Conservation (phyloP, 2,113 vertebrate genomes). For the Cyanoramphus novaezelandiae region DNA sequence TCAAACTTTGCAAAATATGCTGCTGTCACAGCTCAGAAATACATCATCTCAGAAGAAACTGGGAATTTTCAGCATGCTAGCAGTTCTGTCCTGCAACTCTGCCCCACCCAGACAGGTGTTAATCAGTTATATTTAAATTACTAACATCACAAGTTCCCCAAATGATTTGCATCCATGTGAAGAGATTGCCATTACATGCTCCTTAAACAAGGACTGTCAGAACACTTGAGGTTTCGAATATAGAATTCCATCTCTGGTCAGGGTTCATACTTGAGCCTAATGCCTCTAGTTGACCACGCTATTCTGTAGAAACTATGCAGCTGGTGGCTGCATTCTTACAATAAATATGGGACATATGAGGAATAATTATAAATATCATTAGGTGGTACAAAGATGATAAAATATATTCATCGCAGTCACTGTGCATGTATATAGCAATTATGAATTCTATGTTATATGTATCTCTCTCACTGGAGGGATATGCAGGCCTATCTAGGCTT, state of each 20-base stretch:
- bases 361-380: background rate
- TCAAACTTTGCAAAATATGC: background rate
- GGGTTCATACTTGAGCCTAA: background rate
- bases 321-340: background rate
- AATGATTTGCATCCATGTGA: background rate
- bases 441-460: background rate
- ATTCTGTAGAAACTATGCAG: background rate
- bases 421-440: background rate
- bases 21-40: background rate
- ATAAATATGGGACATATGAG: background rate
- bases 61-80: background rate
- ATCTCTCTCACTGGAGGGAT: background rate
- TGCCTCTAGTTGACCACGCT: background rate
- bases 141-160: background rate
- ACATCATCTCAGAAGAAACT: background rate
- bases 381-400: background rate
- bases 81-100: background rate
- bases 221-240: background rate
- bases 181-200: background rate
- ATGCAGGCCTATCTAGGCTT: background rate
- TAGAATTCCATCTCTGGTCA: background rate
- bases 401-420: background rate
- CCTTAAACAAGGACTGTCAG: background rate
- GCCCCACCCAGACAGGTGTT: background rate
- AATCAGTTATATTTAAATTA: background rate